Conservation (phyloP, 2,888 invertebrate species). For the Sarcophaga variegata region DNA sequence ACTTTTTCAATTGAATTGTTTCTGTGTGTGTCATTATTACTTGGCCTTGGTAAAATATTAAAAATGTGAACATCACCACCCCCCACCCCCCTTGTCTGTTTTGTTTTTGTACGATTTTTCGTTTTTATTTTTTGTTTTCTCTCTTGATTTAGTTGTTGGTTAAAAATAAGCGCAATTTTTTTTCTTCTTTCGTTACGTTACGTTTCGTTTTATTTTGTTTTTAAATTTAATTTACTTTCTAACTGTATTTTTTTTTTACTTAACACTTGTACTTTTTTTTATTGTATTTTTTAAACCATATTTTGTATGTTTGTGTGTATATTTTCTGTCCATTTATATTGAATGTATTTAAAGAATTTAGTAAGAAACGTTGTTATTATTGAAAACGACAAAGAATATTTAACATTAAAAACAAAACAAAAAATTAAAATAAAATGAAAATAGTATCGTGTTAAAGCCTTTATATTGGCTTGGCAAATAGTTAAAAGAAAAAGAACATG, state of each 20-base stretch:
- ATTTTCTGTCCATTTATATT: constrained; percentile 2
- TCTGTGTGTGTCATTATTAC: background rate
- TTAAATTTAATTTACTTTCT: constrained; percentile 7
- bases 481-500: constrained; percentile 59
- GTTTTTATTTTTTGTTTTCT: background rate
- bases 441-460: constrained; percentile 35
- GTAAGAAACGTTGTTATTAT: constrained; percentile 25
- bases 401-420: background rate
- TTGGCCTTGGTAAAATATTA: background rate
- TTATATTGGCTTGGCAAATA: constrained; percentile 60
- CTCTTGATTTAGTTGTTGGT: constrained; percentile 41
- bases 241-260: constrained; percentile 55
- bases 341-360: constrained; percentile 32
- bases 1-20: constrained; percentile 70
- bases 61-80: constrained; percentile 37
- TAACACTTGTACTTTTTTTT: constrained; percentile 60
- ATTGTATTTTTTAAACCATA: constrained; percentile 47
- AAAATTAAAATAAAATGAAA: constrained; percentile 23
- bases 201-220: constrained; percentile 29
- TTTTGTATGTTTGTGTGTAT: constrained; percentile 21
- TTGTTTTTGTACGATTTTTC: background rate
- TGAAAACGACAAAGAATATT: constrained; percentile 15
- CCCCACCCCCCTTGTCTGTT: background rate
- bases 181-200: no score
- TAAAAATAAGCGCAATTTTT: constrained; percentile 8